Evolutionary conservation across 2,888 invertebrate genomes (phyloP).

Genomic region (Drosophila siamana): DNA sequence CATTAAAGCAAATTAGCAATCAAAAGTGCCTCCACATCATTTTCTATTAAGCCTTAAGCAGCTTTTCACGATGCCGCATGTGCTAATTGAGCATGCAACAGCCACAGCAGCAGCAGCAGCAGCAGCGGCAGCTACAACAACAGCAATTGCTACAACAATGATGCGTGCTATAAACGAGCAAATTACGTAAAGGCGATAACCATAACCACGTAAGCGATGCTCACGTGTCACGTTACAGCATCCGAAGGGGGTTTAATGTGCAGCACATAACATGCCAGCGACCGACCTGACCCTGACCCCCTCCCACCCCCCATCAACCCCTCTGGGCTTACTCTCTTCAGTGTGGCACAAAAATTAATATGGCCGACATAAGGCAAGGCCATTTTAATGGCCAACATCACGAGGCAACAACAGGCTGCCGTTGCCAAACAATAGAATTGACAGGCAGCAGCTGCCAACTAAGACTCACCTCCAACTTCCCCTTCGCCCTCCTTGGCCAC

Average conservation of each 20-base stretch:
- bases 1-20: conserved; percentile 32
- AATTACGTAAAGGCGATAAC: conserved; percentile 78
- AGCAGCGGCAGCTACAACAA: conserved; percentile 15
- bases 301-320: not conserved
- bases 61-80: conserved; percentile 35
- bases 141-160: conserved; percentile 48
- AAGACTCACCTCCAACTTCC: not conserved
- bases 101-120: conserved; percentile 9
- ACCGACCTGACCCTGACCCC: not conserved
- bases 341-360: conserved; percentile 72
- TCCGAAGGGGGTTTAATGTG: conserved; percentile 39
- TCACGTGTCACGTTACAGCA: conserved; percentile 71
- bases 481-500: not conserved
- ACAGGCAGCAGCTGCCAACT: conserved; percentile 36
- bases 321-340: conserved; percentile 4
- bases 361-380: conserved; percentile 65
- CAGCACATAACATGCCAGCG: conserved; percentile 18
- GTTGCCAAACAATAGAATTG: conserved; percentile 65
- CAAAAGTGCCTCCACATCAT: conserved; percentile 25
- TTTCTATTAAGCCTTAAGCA: conserved; percentile 33
- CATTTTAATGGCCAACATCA: conserved; percentile 65
- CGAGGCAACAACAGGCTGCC: conserved; percentile 36
- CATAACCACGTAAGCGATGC: conserved; percentile 69
- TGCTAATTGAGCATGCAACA: conserved; percentile 58
- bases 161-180: conserved; percentile 63